A percentile compares a stretch with the other conserved stretches of the same genome.
Evolutionary conservation across 2,797 vertebrate genomes (phyloP).

Genomic region (Spinibarbus caldwelli): DNA sequence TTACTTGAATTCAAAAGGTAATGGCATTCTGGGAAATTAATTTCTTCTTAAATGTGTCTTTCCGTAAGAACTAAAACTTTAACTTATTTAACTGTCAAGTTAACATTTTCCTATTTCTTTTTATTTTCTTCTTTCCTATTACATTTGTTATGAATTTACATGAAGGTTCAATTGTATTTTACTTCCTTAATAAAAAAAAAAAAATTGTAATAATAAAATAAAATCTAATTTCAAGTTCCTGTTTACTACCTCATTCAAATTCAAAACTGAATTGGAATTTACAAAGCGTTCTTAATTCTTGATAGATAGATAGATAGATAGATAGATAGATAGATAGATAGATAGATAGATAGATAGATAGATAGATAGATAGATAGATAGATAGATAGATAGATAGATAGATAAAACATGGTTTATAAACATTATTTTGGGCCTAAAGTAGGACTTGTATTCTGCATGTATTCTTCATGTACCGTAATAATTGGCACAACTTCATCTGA

Average conservation of each 20-base stretch:
- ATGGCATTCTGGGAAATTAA: neutral
- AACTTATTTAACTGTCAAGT: neutral
- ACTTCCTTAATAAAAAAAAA: neutral
- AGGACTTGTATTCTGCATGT: neutral
- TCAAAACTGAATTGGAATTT: neutral
- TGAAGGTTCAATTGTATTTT: neutral
- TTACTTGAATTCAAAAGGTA: constrained; percentile 10
- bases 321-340: no score
- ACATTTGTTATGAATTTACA: neutral
- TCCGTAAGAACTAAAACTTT: neutral
- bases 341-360: no score
- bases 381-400: no score
- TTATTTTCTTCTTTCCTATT: neutral
- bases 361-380: no score
- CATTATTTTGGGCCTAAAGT: neutral
- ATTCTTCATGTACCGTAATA: neutral
- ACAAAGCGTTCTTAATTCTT: no score
- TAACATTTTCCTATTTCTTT: neutral
- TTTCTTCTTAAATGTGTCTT: neutral
- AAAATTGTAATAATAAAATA: neutral
- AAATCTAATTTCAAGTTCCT: neutral
- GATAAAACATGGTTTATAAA: no score
- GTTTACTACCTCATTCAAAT: neutral
- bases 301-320: no score
- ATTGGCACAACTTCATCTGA: constrained; percentile 5